Conservation (phyloP, 2,113 vertebrate species). For the Eurypyga helias region DNA sequence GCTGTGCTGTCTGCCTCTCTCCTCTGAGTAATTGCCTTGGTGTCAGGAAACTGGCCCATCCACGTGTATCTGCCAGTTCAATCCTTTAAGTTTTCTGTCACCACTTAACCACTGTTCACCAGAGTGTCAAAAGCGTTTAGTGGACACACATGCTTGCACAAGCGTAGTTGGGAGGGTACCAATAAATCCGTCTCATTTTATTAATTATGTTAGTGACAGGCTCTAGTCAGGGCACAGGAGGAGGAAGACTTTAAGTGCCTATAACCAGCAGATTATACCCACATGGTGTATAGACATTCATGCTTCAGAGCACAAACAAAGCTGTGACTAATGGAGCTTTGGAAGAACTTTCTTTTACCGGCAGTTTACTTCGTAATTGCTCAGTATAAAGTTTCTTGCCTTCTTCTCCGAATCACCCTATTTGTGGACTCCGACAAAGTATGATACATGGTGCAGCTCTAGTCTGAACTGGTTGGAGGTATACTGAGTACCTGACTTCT, state of each 20-base stretch:
- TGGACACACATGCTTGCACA: not conserved
- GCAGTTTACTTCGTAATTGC: not conserved
- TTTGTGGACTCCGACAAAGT: not conserved
- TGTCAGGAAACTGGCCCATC: not conserved
- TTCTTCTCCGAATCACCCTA: not conserved
- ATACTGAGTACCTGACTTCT: not conserved
- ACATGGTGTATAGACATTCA: not conserved
- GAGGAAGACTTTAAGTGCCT: not conserved
- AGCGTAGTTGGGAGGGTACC: not conserved
- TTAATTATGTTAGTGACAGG: not conserved
- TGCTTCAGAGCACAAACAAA: not conserved
- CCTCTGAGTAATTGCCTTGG: not conserved
- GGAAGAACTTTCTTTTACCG: not conserved
- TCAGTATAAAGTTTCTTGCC: not conserved
- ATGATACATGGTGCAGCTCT: not conserved
- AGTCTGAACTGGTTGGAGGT: not conserved
- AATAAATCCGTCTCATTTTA: not conserved
- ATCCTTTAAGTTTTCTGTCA: not conserved
- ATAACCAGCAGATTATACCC: not conserved
- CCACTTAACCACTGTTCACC: not conserved
- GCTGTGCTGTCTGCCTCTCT: not conserved
- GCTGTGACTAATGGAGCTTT: not conserved
- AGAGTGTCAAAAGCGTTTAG: not conserved
- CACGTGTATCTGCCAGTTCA: not conserved
- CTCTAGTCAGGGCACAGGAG: not conserved